Percentiles rank a stretch among this genome's conserved stretches.
Evolutionary conservation across 2,113 vertebrate genomes (phyloP).

Genomic region (Motacilla alba): DNA sequence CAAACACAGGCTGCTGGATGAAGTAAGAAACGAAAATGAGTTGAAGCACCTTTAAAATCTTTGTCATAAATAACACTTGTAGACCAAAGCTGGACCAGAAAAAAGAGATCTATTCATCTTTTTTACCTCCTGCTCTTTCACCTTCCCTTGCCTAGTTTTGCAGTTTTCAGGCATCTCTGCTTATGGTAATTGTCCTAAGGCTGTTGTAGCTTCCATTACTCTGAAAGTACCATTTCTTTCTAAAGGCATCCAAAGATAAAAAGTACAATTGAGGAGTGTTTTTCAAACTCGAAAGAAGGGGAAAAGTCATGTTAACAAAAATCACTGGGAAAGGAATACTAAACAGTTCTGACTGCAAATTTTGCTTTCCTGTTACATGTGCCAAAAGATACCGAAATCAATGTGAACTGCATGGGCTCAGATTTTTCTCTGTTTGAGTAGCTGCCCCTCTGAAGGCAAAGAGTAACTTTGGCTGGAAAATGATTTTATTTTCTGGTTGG

Average conservation of each 20-base stretch:
- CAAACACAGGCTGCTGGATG: neutral
- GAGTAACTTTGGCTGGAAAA: neutral
- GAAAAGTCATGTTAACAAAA: conserved; percentile 10
- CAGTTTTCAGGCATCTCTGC: neutral
- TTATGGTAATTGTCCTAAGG: neutral
- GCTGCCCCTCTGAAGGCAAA: neutral
- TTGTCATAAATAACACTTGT: neutral
- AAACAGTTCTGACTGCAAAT: neutral
- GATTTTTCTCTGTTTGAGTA: neutral
- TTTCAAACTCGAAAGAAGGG: neutral
- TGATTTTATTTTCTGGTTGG: neutral
- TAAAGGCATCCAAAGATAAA: neutral
- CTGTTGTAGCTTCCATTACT: neutral
- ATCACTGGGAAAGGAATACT: neutral
- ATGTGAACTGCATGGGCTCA: neutral
- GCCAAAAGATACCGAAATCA: neutral
- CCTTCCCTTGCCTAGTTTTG: neutral
- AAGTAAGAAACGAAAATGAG: neutral
- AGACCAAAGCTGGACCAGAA: neutral
- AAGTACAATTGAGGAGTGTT: neutral
- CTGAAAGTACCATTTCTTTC: neutral
- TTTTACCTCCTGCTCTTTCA: neutral
- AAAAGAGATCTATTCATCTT: neutral
- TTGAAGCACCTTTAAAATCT: neutral
- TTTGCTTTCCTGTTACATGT: neutral